Conservation (phyloP, 2,888 invertebrate species). For the Harpalus rufipes region DNA sequence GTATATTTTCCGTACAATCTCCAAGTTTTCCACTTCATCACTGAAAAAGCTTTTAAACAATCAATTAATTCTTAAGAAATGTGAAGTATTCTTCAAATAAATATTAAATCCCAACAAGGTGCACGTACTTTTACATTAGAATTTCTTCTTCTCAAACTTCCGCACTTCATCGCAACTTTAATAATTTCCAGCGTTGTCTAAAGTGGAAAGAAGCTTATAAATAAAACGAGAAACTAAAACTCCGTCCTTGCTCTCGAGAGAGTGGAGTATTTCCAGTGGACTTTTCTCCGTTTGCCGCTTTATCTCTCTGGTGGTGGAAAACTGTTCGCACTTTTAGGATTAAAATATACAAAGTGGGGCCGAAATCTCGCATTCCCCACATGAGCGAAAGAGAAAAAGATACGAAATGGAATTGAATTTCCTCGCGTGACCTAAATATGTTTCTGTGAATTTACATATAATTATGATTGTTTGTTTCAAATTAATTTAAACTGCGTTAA, state of each 20-base stretch:
- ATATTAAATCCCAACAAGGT: constrained; percentile 45
- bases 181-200: constrained; percentile 41
- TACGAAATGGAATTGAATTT: constrained; percentile 35
- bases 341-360: constrained; percentile 40
- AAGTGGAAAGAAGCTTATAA: constrained; percentile 48
- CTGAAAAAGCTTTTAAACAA: constrained; percentile 28
- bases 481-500: neutral
- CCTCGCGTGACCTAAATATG: neutral
- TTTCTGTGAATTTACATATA: neutral
- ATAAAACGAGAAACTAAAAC: constrained; percentile 46
- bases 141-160: constrained; percentile 45
- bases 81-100: constrained; percentile 27
- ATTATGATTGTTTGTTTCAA: neutral
- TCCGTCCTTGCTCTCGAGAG: neutral
- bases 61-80: constrained; percentile 43
- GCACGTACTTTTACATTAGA: constrained; percentile 38
- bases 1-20: neutral
- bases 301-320: neutral
- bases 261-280: constrained; percentile 13
- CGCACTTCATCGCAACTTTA: constrained; percentile 45
- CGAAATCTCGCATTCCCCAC: constrained; percentile 11
- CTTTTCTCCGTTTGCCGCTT: constrained; percentile 14
- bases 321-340: constrained; percentile 45
- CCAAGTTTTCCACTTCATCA: constrained; percentile 25
- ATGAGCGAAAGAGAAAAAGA: constrained; percentile 14